A percentile compares a stretch with the other conserved stretches of the same genome.
Conservation (phyloP, 2,888 invertebrate genomes). For the Watsonalla cultraria region DNA sequence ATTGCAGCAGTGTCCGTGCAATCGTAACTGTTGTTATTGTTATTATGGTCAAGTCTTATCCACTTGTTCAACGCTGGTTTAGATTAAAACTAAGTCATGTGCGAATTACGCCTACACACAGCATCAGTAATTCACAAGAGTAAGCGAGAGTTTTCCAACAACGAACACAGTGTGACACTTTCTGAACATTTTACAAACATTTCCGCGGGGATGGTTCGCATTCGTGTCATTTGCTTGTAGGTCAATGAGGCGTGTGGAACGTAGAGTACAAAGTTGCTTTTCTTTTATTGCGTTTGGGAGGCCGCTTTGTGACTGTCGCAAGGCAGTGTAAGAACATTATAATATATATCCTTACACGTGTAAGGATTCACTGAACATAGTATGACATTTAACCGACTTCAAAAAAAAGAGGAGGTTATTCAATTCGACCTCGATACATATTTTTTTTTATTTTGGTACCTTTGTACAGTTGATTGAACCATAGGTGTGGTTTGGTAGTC, state of each 20-base stretch:
- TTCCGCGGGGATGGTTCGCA: background rate
- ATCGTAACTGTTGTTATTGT: background rate
- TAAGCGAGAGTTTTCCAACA: constrained; percentile 17
- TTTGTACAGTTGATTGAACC: too few relatives aligned
- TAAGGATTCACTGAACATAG: background rate
- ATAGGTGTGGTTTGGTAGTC: too few relatives aligned
- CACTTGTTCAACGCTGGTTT: constrained; percentile 14
- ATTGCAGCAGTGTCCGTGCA: background rate
- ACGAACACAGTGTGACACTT: background rate
- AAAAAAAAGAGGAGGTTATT: background rate
- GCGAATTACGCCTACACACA: constrained; percentile 14
- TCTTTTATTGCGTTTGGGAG: constrained; percentile 34
- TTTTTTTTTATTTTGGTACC: too few relatives aligned
- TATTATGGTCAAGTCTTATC: background rate
- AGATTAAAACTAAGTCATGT: constrained; percentile 54
- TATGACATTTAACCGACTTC: background rate
- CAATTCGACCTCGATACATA: background rate
- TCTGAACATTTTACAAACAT: background rate
- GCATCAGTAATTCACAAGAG: constrained; percentile 25
- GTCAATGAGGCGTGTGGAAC: constrained; percentile 4
- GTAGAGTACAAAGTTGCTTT: constrained; percentile 33
- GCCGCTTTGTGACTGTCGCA: constrained; percentile 15
- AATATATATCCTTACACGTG: constrained; percentile 3
- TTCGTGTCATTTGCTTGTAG: background rate
- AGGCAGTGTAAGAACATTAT: constrained; percentile 12